phyloP scores from a whole-genome alignment of 2,797 vertebrate genomes.

The Acestrorhynchus altus region DNA sequence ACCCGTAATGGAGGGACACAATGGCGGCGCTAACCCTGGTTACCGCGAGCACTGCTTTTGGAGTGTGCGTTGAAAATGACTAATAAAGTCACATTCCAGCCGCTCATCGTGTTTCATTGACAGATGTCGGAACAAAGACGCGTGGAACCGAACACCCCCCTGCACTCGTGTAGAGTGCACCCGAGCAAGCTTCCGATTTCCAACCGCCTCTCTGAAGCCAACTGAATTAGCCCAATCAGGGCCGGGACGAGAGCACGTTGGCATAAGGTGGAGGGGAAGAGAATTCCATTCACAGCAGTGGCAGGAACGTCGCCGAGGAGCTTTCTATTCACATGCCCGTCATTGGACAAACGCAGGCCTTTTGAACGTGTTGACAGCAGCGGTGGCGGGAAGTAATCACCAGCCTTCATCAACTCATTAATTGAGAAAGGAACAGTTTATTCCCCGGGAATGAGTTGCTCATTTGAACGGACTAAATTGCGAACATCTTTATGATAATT shows the following conservation, averaged over 20 bases:
- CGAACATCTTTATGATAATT: constrained; percentile 81
- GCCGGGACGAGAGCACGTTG: constrained; percentile 64
- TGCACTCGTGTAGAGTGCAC: constrained; percentile 50
- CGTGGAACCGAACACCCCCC: constrained; percentile 64
- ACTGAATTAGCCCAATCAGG: constrained; percentile 65
- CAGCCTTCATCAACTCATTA: constrained; percentile 80
- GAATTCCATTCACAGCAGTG: constrained; percentile 55
- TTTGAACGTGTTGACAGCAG: constrained; percentile 75
- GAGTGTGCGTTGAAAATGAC: constrained; percentile 67
- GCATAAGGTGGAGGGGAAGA: constrained; percentile 60
- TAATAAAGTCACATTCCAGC: constrained; percentile 64
- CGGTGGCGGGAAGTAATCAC: constrained; percentile 74
- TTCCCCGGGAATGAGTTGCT: constrained; percentile 78
- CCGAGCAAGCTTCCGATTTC: constrained; percentile 63
- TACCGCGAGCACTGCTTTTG: constrained; percentile 49
- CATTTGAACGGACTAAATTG: constrained; percentile 79
- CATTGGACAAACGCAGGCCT: constrained; percentile 66
- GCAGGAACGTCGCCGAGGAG: constrained; percentile 63
- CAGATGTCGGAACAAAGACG: constrained; percentile 78
- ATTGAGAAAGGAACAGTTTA: constrained; percentile 70
- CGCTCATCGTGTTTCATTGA: constrained; percentile 67
- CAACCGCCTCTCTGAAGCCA: constrained; percentile 37
- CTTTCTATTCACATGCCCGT: constrained; percentile 71
- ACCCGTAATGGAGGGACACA: constrained; percentile 56
- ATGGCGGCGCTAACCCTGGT: constrained; percentile 34